Evolutionary conservation across 37 sponge, comb jelly and placozoan genomes (phyloP), one percentile per base, ranked within the genome.

Genomic region (Ephydatia muelleri): DNA sequence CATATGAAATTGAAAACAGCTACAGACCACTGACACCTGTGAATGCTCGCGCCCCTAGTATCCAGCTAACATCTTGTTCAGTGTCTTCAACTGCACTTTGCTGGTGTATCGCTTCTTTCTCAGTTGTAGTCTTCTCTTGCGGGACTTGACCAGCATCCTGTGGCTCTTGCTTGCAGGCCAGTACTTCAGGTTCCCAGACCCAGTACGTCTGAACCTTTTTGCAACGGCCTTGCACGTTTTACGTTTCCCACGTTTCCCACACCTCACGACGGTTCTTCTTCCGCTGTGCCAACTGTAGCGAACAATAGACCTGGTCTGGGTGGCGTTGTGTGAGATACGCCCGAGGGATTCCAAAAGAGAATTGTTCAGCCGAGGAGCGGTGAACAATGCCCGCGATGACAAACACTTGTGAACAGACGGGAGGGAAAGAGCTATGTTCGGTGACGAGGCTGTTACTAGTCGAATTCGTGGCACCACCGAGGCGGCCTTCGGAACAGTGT

Each of bases 221-320:
- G 86, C 92, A 38, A 96, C 96, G 5, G 96, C 88, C 40, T 93
- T 93, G 38, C 91, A 91, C 9, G 96, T 90, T 71, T 96, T 96
- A 67, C 70, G 79, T 43, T 96, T 96, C 5, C 96, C 96, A 75
- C 71, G 80, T 49, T 87, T 89, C 38, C 92, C 94, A 77, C 21
- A 85, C 21, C 68, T 83, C 28, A 88, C 89, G 12, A 96, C 66
- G 69, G 65, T 82, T 22, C 96, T 57, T 57, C 57, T 57, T 57
- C 57, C 57, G 16, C 73, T 78, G 89, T 77, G 76, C 22, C 33
- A 38, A 26, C 39, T 25, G 49, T 27, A 25, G 31, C 30, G 71
- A 12, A 29, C 35, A 40, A 76, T 36, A 16, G 34, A 35, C 73
- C 34, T 32, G 32, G 34, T 35, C 34, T 36, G 34, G 0, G 16